Evolutionary conservation across 2,113 vertebrate species (phyloP).

Genomic region (Archilochus colubris): DNA sequence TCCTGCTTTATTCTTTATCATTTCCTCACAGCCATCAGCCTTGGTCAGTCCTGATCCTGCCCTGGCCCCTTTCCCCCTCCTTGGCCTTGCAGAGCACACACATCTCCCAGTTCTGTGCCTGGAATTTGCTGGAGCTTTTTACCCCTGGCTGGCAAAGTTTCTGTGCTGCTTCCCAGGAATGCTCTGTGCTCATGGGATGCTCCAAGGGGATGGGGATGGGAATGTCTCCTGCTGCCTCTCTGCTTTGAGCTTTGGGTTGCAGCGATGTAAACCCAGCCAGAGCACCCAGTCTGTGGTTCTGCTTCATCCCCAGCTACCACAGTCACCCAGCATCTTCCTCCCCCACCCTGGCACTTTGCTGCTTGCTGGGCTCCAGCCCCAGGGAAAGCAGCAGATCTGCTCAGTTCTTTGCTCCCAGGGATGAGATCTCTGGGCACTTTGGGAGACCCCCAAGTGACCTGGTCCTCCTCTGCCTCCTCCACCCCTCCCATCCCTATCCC

Average conservation of each 20-base stretch:
- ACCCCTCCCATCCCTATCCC: not conserved
- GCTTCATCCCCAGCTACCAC: rapidly evolving
- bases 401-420: not conserved
- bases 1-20: not conserved
- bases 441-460: not conserved
- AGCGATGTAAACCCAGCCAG: not conserved
- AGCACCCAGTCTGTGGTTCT: rapidly evolving
- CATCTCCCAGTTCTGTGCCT: not conserved
- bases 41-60: not conserved
- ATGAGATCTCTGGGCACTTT: not conserved
- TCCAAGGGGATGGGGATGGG: no score
- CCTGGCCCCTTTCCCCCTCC: not conserved
- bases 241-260: not conserved
- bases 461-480: not conserved
- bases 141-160: no score
- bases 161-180: not conserved
- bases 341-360: not conserved
- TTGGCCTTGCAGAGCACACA: not conserved
- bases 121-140: no score
- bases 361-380: not conserved
- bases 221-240: not conserved
- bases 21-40: not conserved
- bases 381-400: rapidly evolving
- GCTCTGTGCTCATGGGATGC: rapidly evolving
- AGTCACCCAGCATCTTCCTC: not conserved